These are phyloP conservation scores for Mareca strepera DNA, from an alignment of 2,797 vertebrate species.

Conservation along the genomic window DNA sequence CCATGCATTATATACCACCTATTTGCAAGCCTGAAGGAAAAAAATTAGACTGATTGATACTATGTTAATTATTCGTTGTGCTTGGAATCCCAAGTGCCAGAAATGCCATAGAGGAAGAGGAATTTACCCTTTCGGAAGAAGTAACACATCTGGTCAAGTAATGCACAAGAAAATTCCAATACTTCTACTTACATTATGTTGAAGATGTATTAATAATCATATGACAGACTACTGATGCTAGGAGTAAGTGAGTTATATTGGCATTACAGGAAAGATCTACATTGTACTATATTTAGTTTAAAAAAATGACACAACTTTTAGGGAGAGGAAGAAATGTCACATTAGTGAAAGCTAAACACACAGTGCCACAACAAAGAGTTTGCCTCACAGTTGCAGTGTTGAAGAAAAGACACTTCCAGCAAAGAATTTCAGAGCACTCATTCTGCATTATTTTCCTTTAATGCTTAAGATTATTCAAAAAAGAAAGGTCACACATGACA, in stretches of 20 bases:
- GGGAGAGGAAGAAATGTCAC: background rate
- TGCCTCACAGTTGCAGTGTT: background rate
- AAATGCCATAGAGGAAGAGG: background rate
- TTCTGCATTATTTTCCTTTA: background rate
- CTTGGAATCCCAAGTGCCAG: background rate
- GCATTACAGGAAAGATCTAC: background rate
- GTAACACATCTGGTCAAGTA: background rate
- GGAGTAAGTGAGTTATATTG: background rate
- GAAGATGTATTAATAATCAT: background rate
- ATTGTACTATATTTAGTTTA: background rate
- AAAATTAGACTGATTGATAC: background rate
- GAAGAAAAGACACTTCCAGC: background rate
- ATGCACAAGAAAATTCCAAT: background rate
- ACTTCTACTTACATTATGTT: background rate
- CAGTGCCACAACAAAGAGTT: background rate
- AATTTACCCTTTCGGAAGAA: background rate
- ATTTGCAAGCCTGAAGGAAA: background rate
- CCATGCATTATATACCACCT: background rate
- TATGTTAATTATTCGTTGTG: background rate
- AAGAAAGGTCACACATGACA: background rate
- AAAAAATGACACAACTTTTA: background rate
- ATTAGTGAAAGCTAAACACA: background rate
- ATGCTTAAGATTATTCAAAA: constrained; percentile 6
- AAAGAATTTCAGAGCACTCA: background rate
- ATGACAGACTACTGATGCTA: background rate